phyloP scores from a whole-genome alignment of 2,113 vertebrate species.

The Neotoma lepida region DNA sequence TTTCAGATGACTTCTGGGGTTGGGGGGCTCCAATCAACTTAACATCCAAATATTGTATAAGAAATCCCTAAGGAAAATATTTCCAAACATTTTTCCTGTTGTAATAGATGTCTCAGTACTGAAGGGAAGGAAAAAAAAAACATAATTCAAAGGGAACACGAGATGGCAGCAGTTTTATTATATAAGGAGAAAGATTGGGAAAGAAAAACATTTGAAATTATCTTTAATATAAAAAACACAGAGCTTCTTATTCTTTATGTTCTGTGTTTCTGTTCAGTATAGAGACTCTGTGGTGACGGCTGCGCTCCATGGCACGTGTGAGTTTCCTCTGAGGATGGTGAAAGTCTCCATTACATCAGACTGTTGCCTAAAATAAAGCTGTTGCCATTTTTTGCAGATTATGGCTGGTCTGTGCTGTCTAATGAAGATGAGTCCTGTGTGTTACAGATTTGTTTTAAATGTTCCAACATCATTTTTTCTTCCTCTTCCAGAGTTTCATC shows the following conservation, averaged over 20 bases:
- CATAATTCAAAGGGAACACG: constrained; percentile 73
- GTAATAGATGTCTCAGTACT: constrained; percentile 71
- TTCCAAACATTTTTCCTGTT: constrained; percentile 74
- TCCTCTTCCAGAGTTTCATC: constrained; percentile 89
- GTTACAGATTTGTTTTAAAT: constrained; percentile 89
- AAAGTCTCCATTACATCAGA: constrained; percentile 60
- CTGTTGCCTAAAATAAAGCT: constrained; percentile 76
- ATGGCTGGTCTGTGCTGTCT: constrained; percentile 77
- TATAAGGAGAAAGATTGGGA: constrained; percentile 54
- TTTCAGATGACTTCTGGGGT: constrained; percentile 25
- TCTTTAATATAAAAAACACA: constrained; percentile 64
- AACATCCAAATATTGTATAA: constrained; percentile 55
- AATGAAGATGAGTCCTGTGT: constrained; percentile 74
- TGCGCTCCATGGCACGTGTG: constrained; percentile 65
- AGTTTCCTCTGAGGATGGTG: constrained; percentile 53
- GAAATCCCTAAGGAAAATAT: constrained; percentile 54
- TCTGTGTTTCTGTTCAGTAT: constrained; percentile 45
- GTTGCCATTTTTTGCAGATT: constrained; percentile 61
- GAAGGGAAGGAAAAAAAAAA: constrained; percentile 57
- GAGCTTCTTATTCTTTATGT: constrained; percentile 59
- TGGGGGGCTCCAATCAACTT: constrained; percentile 32
- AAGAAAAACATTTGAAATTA: constrained; percentile 70
- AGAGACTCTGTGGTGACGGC: constrained; percentile 57
- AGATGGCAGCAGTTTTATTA: constrained; percentile 71
- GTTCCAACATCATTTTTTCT: constrained; percentile 90